Percentiles rank a stretch among this genome's conserved stretches.
Evolutionary conservation across 1,140 invertebrate genomes (phyloP).

Genomic region (Pachypeltis micranthus): DNA sequence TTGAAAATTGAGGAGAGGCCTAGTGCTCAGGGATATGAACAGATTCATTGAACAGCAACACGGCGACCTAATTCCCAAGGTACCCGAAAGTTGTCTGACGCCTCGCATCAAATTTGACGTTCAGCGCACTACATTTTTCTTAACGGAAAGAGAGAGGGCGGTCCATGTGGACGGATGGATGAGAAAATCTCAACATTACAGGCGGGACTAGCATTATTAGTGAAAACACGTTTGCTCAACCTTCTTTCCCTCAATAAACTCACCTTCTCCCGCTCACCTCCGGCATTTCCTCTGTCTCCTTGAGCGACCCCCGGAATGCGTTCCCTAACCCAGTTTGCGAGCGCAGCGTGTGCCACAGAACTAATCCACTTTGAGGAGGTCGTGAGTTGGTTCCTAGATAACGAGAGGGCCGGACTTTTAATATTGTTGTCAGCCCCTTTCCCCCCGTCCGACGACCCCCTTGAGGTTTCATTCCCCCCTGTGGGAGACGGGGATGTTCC

Average conservation of each 20-base stretch:
- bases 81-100: too few relatives aligned
- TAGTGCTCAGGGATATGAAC: too few relatives aligned
- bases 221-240: neutral
- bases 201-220: too few relatives aligned
- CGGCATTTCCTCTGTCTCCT: neutral
- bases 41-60: too few relatives aligned
- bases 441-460: neutral
- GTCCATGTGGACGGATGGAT: too few relatives aligned
- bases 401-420: conserved; percentile 12
- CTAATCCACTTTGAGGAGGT: conserved; percentile 14
- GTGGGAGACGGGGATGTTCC: neutral
- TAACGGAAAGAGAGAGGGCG: too few relatives aligned
- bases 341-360: conserved; percentile 3
- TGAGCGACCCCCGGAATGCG: neutral
- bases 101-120: too few relatives aligned
- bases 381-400: conserved; percentile 7
- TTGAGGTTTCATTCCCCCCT: too few relatives aligned
- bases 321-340: neutral
- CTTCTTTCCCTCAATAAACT: neutral
- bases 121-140: too few relatives aligned
- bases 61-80: too few relatives aligned
- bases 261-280: neutral
- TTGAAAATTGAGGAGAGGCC: too few relatives aligned
- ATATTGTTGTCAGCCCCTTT: conserved; percentile 11
- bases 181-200: too few relatives aligned